Percentiles rank a stretch among this genome's conserved stretches.
phyloP scores from a whole-genome alignment of 2,888 invertebrate species.

The Torymus auratus region DNA sequence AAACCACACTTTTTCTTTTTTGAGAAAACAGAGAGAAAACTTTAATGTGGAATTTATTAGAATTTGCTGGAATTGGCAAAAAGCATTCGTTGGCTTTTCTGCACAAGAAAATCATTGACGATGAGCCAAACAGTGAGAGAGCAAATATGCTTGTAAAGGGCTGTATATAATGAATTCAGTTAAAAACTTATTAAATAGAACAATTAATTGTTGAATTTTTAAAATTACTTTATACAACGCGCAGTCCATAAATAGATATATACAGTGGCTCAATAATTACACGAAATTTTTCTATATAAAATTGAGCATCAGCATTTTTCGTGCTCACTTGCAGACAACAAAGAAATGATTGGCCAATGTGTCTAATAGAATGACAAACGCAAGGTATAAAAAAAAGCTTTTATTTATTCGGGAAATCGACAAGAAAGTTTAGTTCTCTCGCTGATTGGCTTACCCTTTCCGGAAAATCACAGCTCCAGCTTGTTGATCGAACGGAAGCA shows the following conservation, averaged over 20 bases:
- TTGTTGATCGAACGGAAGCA: not conserved
- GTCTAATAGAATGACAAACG: not conserved
- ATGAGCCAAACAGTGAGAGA: constrained; percentile 3
- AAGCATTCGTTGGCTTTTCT: not conserved
- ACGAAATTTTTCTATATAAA: not conserved
- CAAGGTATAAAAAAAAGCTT: too few relatives aligned
- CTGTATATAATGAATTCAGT: not conserved
- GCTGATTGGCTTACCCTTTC: constrained; percentile 17
- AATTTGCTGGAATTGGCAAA: not conserved
- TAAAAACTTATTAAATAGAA: constrained; percentile 1
- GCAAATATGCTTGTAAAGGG: not conserved
- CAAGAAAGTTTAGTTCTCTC: not conserved
- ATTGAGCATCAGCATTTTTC: too few relatives aligned
- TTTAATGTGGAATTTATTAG: not conserved
- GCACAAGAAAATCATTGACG: not conserved
- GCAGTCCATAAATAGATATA: too few relatives aligned
- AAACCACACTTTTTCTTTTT: constrained; percentile 17
- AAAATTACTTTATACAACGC: not conserved
- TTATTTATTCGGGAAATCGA: too few relatives aligned
- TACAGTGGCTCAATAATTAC: too few relatives aligned
- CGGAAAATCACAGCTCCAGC: not conserved
- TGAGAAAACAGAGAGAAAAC: constrained; percentile 23
- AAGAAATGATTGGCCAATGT: not conserved
- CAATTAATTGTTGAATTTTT: not conserved
- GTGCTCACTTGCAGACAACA: not conserved